Base-by-base conservation (phyloP, 2,888 invertebrate genomes). In the Seladonia tumulorum region DNA sequence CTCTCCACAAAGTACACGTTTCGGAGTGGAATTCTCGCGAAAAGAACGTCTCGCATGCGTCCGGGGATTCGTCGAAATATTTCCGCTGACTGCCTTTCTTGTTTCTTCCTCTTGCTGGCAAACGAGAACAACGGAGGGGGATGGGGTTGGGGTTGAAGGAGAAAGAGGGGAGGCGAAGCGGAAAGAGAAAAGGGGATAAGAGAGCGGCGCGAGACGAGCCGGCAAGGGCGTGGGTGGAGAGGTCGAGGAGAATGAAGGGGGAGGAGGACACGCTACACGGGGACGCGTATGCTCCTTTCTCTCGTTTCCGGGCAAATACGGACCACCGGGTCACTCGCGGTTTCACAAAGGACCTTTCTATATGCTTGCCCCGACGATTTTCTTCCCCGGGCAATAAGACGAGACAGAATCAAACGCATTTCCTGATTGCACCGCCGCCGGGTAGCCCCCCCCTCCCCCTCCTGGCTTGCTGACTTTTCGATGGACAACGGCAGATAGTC, bases 41-140 rank as follows among this genome's bases (percentile, higher is more conserved):
- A 87, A 88, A 88, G 87, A 86, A 90, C 83, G 89, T 88, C 87
- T 87, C 87, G 88, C 84, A 89, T 86, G 87, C 86, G 85, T 85
- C 76, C 87, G 81, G 86, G 89, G 87, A 89, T 89, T 90, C 91
- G 87, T 86, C 89, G 89, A 91, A 91, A 91, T 91, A 91, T 91
- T 88, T 90, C 91, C 89, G 89, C 82, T 70, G 84, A 74, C 87
- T 85, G 82, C 82, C 77, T 85, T 87, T 81, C 88, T 82, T 81
- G 81, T 83, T 86, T 82, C 81, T 79, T 45, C 75, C 71, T 75
- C 70, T 78, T 39, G 49, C 74, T 80, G 68, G 60, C 81, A 89
- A 88, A 88, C 90, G 84, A 81, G 87, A 83, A 89, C 66, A 78
- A 82, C 87, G 10, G 5, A n/a, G 68, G 1, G 29, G 29, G 29